Evolutionary conservation across 53 echinoderm and acorn worm species (phyloP).

Genomic region (Antedon mediterranea): DNA sequence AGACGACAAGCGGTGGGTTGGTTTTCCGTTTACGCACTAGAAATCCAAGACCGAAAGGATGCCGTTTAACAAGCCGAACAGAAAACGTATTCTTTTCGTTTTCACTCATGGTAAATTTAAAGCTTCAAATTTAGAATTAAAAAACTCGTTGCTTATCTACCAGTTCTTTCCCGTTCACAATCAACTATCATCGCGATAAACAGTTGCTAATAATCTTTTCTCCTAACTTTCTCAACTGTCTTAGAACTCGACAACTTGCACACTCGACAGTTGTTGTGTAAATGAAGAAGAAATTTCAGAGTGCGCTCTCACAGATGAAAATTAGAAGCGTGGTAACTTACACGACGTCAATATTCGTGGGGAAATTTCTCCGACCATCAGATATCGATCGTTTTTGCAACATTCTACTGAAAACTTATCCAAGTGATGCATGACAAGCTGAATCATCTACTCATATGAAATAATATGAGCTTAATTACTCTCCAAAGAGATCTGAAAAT

Average conservation of each 20-base stretch:
- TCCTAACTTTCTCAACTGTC: background rate
- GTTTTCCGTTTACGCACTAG: conserved; percentile 92
- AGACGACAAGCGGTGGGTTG: conserved; percentile 87
- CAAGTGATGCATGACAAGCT: background rate
- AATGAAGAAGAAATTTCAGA: background rate
- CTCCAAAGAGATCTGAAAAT: background rate
- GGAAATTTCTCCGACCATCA: background rate
- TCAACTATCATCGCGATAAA: background rate
- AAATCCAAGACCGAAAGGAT: conserved; percentile 86
- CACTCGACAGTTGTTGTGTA: background rate
- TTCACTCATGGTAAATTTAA: conserved; percentile 32
- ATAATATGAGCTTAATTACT: background rate
- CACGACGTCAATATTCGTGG: background rate
- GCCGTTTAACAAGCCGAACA: conserved; percentile 78
- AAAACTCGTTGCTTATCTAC: background rate
- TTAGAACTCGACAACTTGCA: background rate
- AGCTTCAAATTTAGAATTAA: background rate
- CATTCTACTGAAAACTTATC: background rate
- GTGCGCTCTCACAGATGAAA: background rate
- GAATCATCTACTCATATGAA: background rate
- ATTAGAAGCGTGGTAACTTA: background rate
- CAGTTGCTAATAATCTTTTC: background rate
- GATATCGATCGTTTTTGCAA: background rate
- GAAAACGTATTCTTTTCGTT: conserved; percentile 93
- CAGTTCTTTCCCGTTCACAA: background rate